phyloP scores from a whole-genome alignment of 2,113 vertebrate genomes.

The Cynopterus brachyotis region DNA sequence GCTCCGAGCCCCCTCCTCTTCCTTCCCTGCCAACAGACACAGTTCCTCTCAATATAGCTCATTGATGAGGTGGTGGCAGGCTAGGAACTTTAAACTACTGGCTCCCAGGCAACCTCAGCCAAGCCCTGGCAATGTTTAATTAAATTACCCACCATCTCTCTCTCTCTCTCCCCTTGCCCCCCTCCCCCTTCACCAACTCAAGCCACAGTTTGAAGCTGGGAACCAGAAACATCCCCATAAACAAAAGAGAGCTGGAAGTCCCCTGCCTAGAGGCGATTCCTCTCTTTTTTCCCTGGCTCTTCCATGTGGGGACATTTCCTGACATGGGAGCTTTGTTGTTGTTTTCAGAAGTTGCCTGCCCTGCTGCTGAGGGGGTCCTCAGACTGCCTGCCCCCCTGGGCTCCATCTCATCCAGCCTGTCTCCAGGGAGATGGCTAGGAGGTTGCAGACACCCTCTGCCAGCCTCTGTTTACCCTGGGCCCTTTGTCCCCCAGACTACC shows the following conservation, averaged over 20 bases:
- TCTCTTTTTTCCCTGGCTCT: slow-evolving; percentile 9
- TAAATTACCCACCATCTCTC: slow-evolving; percentile 24
- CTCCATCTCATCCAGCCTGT: slow-evolving; percentile 32
- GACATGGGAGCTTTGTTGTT: neutral
- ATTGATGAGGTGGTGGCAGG: slow-evolving; percentile 1
- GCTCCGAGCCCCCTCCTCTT: neutral
- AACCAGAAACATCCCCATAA: slow-evolving; percentile 49
- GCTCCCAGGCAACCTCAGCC: slow-evolving; percentile 57
- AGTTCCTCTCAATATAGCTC: slow-evolving; percentile 32
- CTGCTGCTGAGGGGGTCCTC: neutral
- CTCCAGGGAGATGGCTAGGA: slow-evolving; percentile 67
- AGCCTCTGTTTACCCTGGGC: neutral
- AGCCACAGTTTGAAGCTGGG: slow-evolving; percentile 54
- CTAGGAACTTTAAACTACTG: slow-evolving; percentile 6
- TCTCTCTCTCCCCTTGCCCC: neutral
- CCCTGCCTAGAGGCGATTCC: slow-evolving; percentile 33
- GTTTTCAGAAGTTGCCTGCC: slow-evolving; percentile 2
- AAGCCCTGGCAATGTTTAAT: slow-evolving; percentile 58
- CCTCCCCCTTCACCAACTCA: too few relatives aligned
- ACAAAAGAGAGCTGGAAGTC: slow-evolving; percentile 61
- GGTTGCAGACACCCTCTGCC: neutral
- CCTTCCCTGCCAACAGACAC: neutral
- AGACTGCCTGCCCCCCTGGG: neutral
- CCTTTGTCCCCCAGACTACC: neutral
- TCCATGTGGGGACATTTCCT: slow-evolving; percentile 19